A percentile compares a stretch with the other conserved stretches of the same genome.
Evolutionary conservation across 2,113 vertebrate species (phyloP).

Genomic region (Chloropsis cyanopogon): DNA sequence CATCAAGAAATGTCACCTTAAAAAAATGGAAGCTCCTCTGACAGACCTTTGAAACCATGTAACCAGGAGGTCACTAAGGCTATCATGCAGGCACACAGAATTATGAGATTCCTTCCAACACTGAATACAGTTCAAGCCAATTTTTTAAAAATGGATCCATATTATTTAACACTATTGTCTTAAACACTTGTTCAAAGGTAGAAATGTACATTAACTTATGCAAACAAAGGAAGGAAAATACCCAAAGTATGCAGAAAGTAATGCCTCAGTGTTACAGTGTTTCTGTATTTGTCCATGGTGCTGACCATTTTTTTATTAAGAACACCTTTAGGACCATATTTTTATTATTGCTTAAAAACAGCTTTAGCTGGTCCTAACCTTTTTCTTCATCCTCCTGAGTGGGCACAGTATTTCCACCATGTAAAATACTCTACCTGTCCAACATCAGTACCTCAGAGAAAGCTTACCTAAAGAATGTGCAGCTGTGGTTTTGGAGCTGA

Average conservation of each 20-base stretch:
- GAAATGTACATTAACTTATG: not conserved
- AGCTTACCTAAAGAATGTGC: slow-evolving; percentile 93
- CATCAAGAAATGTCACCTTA: not conserved
- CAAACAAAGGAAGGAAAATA: not conserved
- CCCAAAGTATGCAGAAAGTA: not conserved
- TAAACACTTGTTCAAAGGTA: not conserved
- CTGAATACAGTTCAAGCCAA: not conserved
- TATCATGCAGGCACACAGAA: not conserved
- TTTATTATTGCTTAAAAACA: not conserved
- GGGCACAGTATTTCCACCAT: not conserved
- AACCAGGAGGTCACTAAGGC: not conserved
- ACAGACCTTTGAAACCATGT: not conserved
- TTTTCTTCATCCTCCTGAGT: not conserved
- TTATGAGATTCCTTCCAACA: not conserved
- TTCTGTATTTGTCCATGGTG: not conserved
- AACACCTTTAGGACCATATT: not conserved
- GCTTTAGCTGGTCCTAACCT: not conserved
- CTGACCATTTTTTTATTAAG: not conserved
- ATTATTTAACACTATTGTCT: not conserved
- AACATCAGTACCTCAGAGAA: not conserved
- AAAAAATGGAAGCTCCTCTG: not conserved
- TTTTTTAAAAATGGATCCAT: not conserved
- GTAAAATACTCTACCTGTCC: not conserved
- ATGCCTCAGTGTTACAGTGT: not conserved
- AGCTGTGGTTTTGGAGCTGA: slow-evolving; percentile 96